These are phyloP conservation scores for human DNA, from an alignment of 2,113 vertebrate genomes.

Conservation along the genomic window GRCh38 chr11:92712501-92713000, in stretches of 20 bases:
- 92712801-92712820: background rate
- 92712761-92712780: background rate
- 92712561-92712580: background rate
- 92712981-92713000: background rate
- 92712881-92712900: background rate
- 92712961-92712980: conserved; percentile 41
- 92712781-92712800: background rate
- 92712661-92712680: background rate
- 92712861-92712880: background rate
- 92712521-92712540: background rate
- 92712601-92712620: background rate
- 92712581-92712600: background rate
- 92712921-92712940: background rate
- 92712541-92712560: background rate
- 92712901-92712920: background rate
- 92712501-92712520: conserved; percentile 11
- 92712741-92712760: background rate
- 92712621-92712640: background rate
- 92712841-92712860: background rate
- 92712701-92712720: background rate
- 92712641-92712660: background rate
- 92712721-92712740: background rate
- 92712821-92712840: background rate
- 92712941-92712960: conserved; percentile 14
- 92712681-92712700: background rate